Base-by-base conservation (phyloP, 2,113 vertebrate genomes). In the Picathartes gymnocephalus region DNA sequence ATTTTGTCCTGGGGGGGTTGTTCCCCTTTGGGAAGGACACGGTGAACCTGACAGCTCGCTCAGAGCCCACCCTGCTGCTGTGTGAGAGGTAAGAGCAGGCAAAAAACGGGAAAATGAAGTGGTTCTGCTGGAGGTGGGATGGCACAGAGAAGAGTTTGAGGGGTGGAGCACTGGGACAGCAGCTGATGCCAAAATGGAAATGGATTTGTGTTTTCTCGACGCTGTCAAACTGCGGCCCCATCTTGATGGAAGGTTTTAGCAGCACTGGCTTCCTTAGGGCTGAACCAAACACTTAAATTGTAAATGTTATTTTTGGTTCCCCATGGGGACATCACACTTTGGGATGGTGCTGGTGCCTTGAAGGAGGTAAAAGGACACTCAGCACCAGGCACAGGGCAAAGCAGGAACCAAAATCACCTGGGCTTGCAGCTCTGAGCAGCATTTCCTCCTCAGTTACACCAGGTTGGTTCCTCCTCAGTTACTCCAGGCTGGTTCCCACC, bases 1-100 rank as follows among this genome's bases (percentile, higher is more conserved):
- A 99, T 87, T 98, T 98, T 2, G n/a, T 98, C 62, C 90, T 99
- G 2, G 99, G 99, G 2, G 99, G 99, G 5, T 96, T 99, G 7
- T 99, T 99, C 92, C 98, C 98, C 3, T 98, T 99, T 7, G 98
- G 98, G 1, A 39, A 56, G 1, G 93, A 97, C n/a, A 80, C 95
- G 2, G 35, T 93, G 24, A 96, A 97, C 60, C 39, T 97, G 31
- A 76, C 81, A 0, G 15, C 95, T 11, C 95, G 97, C 44, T 85
- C 20, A 0, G 86, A 95, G 76, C 98, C 98, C 18, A 73, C 92
- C 0, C 30, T 94, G 53, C 68, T 98, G 10, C 56, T 9, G 8
- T 99, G 99, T 57, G 85, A 98, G 50, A 98, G 98, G 99, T 99
- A 80, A 78, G 95, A 37, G 35, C 9, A 12, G 11, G 24, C 18